A percentile compares a stretch with the other conserved stretches of the same genome.
Conservation (phyloP, 2,113 vertebrate species). For the Synodontis membranacea region DNA sequence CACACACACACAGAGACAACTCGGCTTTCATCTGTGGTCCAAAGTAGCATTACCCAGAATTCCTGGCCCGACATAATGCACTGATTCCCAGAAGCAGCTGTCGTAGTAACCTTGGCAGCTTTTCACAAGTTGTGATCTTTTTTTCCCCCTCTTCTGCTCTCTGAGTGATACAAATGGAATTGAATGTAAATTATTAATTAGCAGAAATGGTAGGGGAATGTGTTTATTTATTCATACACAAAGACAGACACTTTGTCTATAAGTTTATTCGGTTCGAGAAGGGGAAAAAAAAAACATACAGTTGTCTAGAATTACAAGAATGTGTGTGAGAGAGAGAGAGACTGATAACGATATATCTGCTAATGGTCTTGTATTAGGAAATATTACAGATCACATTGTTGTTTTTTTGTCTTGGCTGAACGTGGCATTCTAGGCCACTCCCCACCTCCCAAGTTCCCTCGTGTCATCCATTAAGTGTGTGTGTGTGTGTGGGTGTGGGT, state of each 20-base stretch:
- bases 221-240: constrained; percentile 57
- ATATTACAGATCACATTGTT: constrained; percentile 43
- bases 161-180: constrained; percentile 62
- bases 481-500: constrained; percentile 31
- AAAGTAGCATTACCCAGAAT: constrained; percentile 81
- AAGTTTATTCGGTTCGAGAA: constrained; percentile 26
- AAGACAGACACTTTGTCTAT: constrained; percentile 44
- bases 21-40: constrained; percentile 74
- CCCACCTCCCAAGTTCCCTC: constrained; percentile 40
- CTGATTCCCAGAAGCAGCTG: constrained; percentile 74
- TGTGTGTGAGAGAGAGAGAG: not conserved
- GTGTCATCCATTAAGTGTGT: constrained; percentile 57
- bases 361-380: not conserved
- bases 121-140: constrained; percentile 74
- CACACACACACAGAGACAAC: constrained; percentile 25
- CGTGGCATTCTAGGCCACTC: constrained; percentile 59
- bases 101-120: constrained; percentile 83
- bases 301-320: not conserved
- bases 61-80: constrained; percentile 79
- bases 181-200: constrained; percentile 62
- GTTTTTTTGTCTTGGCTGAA: constrained; percentile 53
- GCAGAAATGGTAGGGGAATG: constrained; percentile 55
- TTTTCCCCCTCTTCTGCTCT: constrained; percentile 42
- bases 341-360: not conserved
- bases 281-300: constrained; percentile 27